Evolutionary conservation across 2,113 vertebrate species (phyloP).

Genomic region (Ceyx margarethae): DNA sequence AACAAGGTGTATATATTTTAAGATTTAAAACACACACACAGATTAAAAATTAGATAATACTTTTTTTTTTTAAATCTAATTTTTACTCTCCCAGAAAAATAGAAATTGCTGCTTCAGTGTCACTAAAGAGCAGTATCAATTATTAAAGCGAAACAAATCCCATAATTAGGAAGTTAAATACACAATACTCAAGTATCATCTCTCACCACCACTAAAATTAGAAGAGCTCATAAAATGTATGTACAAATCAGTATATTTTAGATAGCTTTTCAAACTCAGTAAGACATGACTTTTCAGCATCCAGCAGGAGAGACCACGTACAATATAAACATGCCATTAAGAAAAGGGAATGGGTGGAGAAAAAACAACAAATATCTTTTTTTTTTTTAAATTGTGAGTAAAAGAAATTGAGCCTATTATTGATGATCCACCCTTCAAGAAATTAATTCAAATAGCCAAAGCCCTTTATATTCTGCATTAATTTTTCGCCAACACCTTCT

Average conservation of each 20-base stretch:
- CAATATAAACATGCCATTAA: constrained; percentile 76
- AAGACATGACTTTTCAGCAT: constrained; percentile 66
- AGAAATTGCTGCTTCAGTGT: constrained; percentile 29
- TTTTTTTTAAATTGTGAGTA: constrained; percentile 68
- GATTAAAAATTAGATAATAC: constrained; percentile 67
- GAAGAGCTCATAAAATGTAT: constrained; percentile 26
- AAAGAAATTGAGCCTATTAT: constrained; percentile 88
- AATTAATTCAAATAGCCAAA: constrained; percentile 85
- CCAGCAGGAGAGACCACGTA: constrained; percentile 75
- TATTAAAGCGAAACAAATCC: not conserved
- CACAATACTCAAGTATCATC: not conserved
- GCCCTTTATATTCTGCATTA: constrained; percentile 81
- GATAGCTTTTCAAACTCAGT: constrained; percentile 53
- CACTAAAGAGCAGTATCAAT: not conserved
- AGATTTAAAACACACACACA: constrained; percentile 73
- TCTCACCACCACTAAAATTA: constrained; percentile 6
- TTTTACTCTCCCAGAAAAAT: constrained; percentile 11
- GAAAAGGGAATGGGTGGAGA: constrained; percentile 76
- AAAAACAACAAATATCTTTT: constrained; percentile 71
- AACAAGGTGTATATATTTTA: constrained; percentile 76
- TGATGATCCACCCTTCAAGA: constrained; percentile 85
- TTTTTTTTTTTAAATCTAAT: constrained; percentile 44
- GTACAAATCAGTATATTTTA: constrained; percentile 49
- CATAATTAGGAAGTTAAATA: constrained; percentile 6
- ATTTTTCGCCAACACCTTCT: constrained; percentile 87